Conservation (phyloP, 2,888 invertebrate genomes). For the Trachelus stipa region DNA sequence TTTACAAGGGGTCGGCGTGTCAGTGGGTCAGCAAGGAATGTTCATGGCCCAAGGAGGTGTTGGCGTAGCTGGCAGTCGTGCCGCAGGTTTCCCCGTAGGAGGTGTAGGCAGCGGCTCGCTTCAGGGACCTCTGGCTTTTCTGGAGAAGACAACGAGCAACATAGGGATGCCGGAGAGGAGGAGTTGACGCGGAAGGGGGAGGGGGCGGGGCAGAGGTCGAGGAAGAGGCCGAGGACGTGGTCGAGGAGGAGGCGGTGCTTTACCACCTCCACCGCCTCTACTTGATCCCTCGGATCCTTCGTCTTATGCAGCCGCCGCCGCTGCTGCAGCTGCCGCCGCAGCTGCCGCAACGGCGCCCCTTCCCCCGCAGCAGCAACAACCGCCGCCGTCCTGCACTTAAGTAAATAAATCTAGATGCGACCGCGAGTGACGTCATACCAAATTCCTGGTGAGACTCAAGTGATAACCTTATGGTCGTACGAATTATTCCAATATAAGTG, state of each 20-base stretch:
- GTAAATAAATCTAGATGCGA: slow-evolving; percentile 26
- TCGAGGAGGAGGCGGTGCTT: slow-evolving; percentile 72
- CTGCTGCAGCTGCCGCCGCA: slow-evolving; percentile 49
- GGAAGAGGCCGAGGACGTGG: slow-evolving; percentile 84
- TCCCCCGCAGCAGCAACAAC: slow-evolving; percentile 62
- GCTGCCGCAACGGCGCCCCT: slow-evolving; percentile 59
- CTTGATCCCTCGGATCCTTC: slow-evolving; percentile 63
- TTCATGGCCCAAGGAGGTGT: slow-evolving; percentile 58
- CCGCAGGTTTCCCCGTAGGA: slow-evolving; percentile 77
- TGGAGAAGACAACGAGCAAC: slow-evolving; percentile 92
- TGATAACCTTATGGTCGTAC: not conserved
- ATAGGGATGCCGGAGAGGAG: slow-evolving; percentile 88
- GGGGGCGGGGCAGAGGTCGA: slow-evolving; percentile 80
- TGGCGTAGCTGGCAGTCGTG: slow-evolving; percentile 65
- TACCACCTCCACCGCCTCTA: slow-evolving; percentile 54
- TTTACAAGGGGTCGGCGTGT: slow-evolving; percentile 56
- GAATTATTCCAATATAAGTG: not conserved
- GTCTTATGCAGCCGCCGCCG: slow-evolving; percentile 57
- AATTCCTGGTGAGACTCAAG: not conserved
- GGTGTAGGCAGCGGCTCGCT: slow-evolving; percentile 70
- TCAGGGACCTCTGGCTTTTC: slow-evolving; percentile 86
- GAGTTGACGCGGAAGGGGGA: slow-evolving; percentile 89
- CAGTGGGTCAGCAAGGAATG: slow-evolving; percentile 58
- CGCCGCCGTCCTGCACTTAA: slow-evolving; percentile 60
- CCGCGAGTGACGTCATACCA: slow-evolving; percentile 21